Evolutionary conservation across 2,113 vertebrate genomes (phyloP), one percentile per base, ranked within the genome.

Genomic region (Zingel zingel): DNA sequence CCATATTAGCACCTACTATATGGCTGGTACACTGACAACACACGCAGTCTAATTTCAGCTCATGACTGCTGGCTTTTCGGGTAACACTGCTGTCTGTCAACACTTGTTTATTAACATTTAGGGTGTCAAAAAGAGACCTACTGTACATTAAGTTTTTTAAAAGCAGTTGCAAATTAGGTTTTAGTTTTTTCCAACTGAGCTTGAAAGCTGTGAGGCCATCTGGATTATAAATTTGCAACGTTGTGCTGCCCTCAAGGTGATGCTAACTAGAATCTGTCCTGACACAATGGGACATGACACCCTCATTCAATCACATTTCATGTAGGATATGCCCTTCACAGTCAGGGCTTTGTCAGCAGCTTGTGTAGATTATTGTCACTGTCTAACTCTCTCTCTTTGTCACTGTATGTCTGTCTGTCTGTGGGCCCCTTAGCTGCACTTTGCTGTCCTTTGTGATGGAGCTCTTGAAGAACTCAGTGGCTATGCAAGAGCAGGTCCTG

Each of bases 401-500:
- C 67, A 36, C 8, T 36, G 23, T 15, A n/a, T 73, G 51, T 74
- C 13, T 62, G 50, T 84, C 33, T 67, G 53, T 83, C 48, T 61
- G 58, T 73, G 6, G 83, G 65, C 61, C 30, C 71, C 93, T n/a
- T 79, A 99, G 98, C 94, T 97, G 97, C 90, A 99, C 98, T 75
- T 95, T 99, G 90, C 88, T 99, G 81, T 94, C 97, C 82, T 99
- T 99, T 86, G 96, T 99, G 85, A 97, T 99, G 98, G 98, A 99
- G 90, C 94, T 99, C 84, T 89, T 99, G 94, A 99, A 97, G 96
- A 98, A 97, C 94, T 99, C 98, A 0, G 95, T 99, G 89, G 97
- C 98, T 89, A 99, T 99, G 98, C 98, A 99, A 95, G 98, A 99
- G 79, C 98, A 99, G 94, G 97, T 99, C 93, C 96, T 99, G 88